Percentiles rank a stretch among this genome's conserved stretches.
Evolutionary conservation across 2,113 vertebrate genomes (phyloP).

Genomic region (Coreoperca whiteheadi): DNA sequence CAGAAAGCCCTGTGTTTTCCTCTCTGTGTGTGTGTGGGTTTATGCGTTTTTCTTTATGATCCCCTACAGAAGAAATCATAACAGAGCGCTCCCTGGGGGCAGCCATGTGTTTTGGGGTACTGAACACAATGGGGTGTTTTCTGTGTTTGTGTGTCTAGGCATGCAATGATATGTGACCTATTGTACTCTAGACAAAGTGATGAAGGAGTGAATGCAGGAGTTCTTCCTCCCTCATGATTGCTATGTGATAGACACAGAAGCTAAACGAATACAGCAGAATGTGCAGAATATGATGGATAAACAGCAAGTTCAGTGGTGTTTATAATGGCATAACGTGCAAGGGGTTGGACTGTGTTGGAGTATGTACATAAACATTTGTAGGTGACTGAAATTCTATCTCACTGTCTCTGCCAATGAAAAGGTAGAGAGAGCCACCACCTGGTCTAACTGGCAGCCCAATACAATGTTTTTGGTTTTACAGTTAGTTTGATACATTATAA

Average conservation of each 20-base stretch:
- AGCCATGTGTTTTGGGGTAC: constrained; percentile 66
- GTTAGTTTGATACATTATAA: background rate
- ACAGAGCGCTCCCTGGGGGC: constrained; percentile 51
- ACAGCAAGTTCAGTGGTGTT: constrained; percentile 1
- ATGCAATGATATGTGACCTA: constrained; percentile 66
- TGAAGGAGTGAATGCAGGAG: constrained; percentile 48
- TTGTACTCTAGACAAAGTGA: constrained; percentile 63
- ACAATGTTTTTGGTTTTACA: background rate
- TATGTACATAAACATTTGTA: background rate
- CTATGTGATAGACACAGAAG: constrained; percentile 8
- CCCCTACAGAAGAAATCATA: constrained; percentile 66
- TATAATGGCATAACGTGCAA: background rate
- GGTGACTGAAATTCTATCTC: background rate
- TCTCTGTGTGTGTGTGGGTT: constrained; percentile 23
- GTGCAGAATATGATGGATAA: constrained; percentile 12
- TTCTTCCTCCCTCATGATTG: constrained; percentile 39
- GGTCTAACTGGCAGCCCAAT: background rate
- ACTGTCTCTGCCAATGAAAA: background rate
- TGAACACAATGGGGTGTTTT: constrained; percentile 64
- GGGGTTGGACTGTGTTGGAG: background rate
- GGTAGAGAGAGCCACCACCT: background rate
- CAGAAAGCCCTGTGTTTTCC: constrained; percentile 39
- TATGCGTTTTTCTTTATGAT: constrained; percentile 55
- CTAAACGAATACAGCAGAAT: constrained; percentile 10
- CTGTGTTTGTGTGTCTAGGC: constrained; percentile 64